Evolutionary conservation across 2,113 vertebrate genomes (phyloP).

Genomic region (Chelonoidis abingdonii): DNA sequence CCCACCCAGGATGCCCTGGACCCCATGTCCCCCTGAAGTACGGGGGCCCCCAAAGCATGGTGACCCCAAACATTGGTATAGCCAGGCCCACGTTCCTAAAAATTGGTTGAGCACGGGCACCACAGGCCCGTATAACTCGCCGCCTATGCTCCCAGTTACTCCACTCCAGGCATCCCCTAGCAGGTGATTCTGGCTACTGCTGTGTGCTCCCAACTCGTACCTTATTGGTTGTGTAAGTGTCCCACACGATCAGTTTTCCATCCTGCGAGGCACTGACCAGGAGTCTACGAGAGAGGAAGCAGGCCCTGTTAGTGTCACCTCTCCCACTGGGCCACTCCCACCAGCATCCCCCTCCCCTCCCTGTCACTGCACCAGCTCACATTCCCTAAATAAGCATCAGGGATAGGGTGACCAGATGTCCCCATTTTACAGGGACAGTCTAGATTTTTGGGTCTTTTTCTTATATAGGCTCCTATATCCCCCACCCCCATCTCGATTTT

Average conservation of each 20-base stretch:
- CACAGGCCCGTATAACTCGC: no score
- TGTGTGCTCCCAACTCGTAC: constrained; percentile 62
- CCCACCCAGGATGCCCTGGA: no score
- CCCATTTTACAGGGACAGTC: no score
- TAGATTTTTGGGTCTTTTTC: no score
- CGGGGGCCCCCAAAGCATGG: no score
- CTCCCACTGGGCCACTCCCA: neutral
- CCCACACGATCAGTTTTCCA: constrained; percentile 98
- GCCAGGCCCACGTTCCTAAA: no score
- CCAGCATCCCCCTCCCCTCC: neutral
- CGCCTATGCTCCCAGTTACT: neutral
- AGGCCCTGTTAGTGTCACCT: neutral
- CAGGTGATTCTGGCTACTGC: neutral
- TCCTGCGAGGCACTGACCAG: constrained; percentile 98
- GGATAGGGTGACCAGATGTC: no score
- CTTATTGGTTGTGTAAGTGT: constrained; percentile 97
- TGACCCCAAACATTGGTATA: no score
- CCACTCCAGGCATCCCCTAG: neutral
- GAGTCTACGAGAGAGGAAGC: constrained; percentile 79
- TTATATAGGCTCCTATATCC: no score
- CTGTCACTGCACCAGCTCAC: neutral
- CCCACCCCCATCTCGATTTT: no score
- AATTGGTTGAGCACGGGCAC: no score
- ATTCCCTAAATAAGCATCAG: neutral
- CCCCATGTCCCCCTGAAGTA: no score